Evolutionary conservation across 2,113 vertebrate genomes (phyloP), one percentile per base, ranked within the genome.

Genomic region (Sorex fumeus): DNA sequence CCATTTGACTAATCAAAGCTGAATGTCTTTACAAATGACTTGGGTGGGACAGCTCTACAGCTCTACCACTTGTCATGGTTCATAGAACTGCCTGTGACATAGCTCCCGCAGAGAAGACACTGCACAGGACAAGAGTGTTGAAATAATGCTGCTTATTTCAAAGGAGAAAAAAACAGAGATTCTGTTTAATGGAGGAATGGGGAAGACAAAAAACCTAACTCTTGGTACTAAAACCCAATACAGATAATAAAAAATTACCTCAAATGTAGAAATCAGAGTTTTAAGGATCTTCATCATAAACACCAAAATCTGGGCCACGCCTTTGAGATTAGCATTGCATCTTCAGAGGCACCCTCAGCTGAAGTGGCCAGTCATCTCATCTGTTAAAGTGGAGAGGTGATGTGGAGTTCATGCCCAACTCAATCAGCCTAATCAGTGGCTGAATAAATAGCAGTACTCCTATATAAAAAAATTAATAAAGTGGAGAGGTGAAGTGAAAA

Each of bases 41-140:
- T 95, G 94, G 94, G 92, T 96, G 93, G 96, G 94, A 96, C 82
- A 71, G 82, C 72, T 79, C 93, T 94, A 83, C 87, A 19, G 43
- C 34, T 90, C 85, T 91, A 69, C 94, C 95, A 60, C 67, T 94
- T 16, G n/a, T 84, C 62, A 64, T 16, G 0, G 83, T 66, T 96
- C 72, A 76, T 94, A 83, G 57, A 95, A 92, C 76, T 93, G 87
- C 64, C 11, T 74, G 28, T 87, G 89, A 93, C 79, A 93, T 66
- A 27, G 70, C 93, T 95, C 77, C 86, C 85, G 88, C 92, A 84
- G 90, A 84, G 91, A 94, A 95, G 95, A 80, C 45, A 30, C 21
- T 74, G 88, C 91, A 47, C 92, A 72, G 88, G 89, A 90, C 93
- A 86, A 84, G 34, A 91, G 43, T 93, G 69, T 8, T 81, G 92